Base-by-base conservation (phyloP, 2,113 vertebrate genomes). In the Oncorhynchus gorbuscha region DNA sequence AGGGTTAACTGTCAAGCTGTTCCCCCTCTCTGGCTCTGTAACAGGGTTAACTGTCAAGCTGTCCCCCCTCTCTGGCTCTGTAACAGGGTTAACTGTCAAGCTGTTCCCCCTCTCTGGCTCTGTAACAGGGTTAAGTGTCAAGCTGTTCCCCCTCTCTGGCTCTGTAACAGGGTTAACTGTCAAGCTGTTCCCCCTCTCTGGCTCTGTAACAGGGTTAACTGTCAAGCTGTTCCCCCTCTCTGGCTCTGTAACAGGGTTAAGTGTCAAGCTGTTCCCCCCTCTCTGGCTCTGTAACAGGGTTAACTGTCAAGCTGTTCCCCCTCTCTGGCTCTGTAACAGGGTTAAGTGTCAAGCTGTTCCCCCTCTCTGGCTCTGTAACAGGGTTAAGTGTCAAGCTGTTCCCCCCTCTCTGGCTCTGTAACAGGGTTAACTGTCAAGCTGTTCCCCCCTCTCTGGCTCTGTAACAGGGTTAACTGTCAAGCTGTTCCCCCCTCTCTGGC, bases 1-100 rank as follows among this genome's bases (percentile, higher is more conserved):
- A 70, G 71, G 74, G 55, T 79, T 68, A 77, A 81, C 78, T 83
- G 86, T 83, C 83, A 81, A 73, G 73, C 73, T 79, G 84, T 32
- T 5, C 30, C 30, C 30, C 61, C 35, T 73, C 58, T 6, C 32
- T 35, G 32, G 5, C 32, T 35, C 32, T 35, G 32, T 6, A 35
- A 6, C 32, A 6, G 1, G 32, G 32, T 35, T 35, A 35, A 35
- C 32, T 6, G 32, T 6, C 32, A 16, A 11, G 24, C 66, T 32
- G 22, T 9, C 3, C 26, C 26, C 66, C 28, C 66, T 32, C 66
- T 18, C 66, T 32, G 22, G 0, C 65, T 13, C 65, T 32, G 22
- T 67, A 32, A 32, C 32, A 32, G 1, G 32, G 5, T 32, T 32
- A 32, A 32, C 32, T 32, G 32, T 8, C 39, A 3, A 12, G 26